Percentiles rank a stretch among this genome's conserved stretches.
Evolutionary conservation across 2,888 invertebrate genomes (phyloP).

Genomic region (Mythimna lalbum): DNA sequence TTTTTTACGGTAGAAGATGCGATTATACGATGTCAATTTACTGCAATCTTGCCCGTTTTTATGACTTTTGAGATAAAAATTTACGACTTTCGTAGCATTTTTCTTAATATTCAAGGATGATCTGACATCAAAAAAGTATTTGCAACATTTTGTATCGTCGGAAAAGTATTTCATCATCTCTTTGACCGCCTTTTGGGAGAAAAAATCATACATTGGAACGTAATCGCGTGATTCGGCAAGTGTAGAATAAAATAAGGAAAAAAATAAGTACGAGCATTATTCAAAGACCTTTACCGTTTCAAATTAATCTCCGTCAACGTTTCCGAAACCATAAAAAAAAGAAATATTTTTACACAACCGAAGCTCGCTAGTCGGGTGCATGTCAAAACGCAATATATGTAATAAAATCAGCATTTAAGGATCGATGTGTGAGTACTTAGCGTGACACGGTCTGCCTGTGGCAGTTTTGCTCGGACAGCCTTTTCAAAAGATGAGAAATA

Average conservation of each 20-base stretch:
- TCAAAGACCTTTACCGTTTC: conserved; percentile 22
- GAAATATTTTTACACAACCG: conserved; percentile 25
- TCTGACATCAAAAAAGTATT: conserved; percentile 55
- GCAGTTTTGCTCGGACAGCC: conserved; percentile 82
- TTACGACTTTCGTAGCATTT: conserved; percentile 59
- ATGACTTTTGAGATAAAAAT: conserved; percentile 58
- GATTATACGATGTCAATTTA: conserved; percentile 66
- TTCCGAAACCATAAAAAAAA: conserved; percentile 29
- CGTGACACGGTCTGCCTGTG: conserved; percentile 78
- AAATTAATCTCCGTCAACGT: conserved; percentile 49
- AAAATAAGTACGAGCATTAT: conserved; percentile 17
- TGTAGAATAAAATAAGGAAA: conserved; percentile 17
- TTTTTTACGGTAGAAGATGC: conserved; percentile 61
- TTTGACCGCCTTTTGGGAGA: conserved; percentile 5
- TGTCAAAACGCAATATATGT: conserved; percentile 55
- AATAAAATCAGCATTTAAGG: conserved; percentile 67
- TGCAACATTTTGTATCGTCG: conserved; percentile 36
- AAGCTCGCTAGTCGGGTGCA: conserved; percentile 32
- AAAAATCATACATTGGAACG: conserved; percentile 18
- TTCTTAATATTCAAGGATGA: conserved; percentile 60
- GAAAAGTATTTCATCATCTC: conserved; percentile 9
- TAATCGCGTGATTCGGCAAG: conserved; percentile 15
- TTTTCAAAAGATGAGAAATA: conserved; percentile 88
- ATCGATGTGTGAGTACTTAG: conserved; percentile 81
- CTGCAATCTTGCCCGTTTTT: conserved; percentile 64